These are phyloP conservation scores for Anableps anableps DNA, from an alignment of 2,797 vertebrate genomes.

Conservation along the genomic window DNA sequence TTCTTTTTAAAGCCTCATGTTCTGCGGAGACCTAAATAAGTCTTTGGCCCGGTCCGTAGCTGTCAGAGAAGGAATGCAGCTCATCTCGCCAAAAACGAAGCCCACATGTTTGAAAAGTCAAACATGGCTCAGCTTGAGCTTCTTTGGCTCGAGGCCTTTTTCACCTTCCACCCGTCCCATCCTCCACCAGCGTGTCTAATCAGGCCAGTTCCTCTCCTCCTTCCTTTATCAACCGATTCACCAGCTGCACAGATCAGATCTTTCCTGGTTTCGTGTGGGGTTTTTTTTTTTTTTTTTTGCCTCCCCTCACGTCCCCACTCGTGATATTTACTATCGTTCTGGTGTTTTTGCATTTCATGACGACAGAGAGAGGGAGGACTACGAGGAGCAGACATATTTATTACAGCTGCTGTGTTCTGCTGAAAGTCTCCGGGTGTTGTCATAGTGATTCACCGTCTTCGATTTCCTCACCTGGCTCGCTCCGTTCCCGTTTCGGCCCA, in stretches of 20 bases:
- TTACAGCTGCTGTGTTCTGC: neutral
- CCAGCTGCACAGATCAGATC: constrained; percentile 31
- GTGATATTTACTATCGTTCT: constrained; percentile 24
- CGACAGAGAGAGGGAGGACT: constrained; percentile 24
- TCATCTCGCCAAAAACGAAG: constrained; percentile 71
- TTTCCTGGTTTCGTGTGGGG: constrained; percentile 23
- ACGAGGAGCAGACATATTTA: constrained; percentile 33
- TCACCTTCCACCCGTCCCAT: constrained; percentile 12
- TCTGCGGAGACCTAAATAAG: constrained; percentile 1
- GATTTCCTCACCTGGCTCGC: constrained; percentile 35
- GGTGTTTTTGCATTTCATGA: neutral
- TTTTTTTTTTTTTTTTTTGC: constrained; percentile 6
- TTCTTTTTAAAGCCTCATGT: constrained; percentile 4
- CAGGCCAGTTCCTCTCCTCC: neutral
- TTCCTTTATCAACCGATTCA: constrained; percentile 7
- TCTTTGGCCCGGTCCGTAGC: constrained; percentile 17
- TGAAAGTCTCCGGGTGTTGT: constrained; percentile 14
- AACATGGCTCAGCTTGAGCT: constrained; percentile 75
- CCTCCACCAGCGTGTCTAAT: constrained; percentile 37
- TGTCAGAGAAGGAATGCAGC: constrained; percentile 70
- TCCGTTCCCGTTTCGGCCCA: constrained; percentile 25
- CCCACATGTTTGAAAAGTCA: constrained; percentile 80
- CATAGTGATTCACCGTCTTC: constrained; percentile 45
- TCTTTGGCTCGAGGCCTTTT: constrained; percentile 43
- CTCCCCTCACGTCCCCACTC: neutral